A percentile compares a stretch with the other conserved stretches of the same genome.
These are phyloP conservation scores for Stenurella melanura DNA, from an alignment of 2,888 invertebrate species.

Conservation along the genomic window DNA sequence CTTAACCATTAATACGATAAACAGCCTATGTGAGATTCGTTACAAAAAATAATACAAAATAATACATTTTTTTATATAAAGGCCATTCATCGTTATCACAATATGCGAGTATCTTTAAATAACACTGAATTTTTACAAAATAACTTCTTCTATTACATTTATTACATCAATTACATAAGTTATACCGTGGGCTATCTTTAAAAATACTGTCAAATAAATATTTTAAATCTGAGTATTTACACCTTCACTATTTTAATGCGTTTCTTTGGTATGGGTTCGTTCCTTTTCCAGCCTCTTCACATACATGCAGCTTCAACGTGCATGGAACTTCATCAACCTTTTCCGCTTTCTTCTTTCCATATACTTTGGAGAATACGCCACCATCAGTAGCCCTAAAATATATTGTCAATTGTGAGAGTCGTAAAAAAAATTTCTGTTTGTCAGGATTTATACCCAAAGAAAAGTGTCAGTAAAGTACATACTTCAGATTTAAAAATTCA, in stretches of 20 bases:
- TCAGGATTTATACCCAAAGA: not conserved
- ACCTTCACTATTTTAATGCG: conserved; percentile 58
- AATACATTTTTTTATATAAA: conserved; percentile 50
- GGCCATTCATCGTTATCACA: conserved; percentile 70
- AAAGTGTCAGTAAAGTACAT: no score
- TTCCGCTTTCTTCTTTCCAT: conserved; percentile 34
- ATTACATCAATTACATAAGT: conserved; percentile 50
- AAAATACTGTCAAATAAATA: conserved; percentile 53
- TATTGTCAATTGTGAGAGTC: not conserved
- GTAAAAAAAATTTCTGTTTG: not conserved
- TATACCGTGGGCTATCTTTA: conserved; percentile 44
- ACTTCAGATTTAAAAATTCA: no score
- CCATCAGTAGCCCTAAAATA: conserved; percentile 28
- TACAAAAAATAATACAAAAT: conserved; percentile 52
- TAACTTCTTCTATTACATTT: conserved; percentile 38
- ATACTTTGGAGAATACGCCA: conserved; percentile 22
- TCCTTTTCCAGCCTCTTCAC: conserved; percentile 48
- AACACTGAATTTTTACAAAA: conserved; percentile 57
- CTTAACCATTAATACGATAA: conserved; percentile 63
- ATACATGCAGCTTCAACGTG: conserved; percentile 30
- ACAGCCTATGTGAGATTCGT: conserved; percentile 59
- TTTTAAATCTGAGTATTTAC: conserved; percentile 60
- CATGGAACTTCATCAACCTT: conserved; percentile 38
- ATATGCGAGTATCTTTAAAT: conserved; percentile 69
- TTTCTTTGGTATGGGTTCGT: conserved; percentile 63